Evolutionary conservation across 2,113 vertebrate genomes (phyloP).

Genomic region (Motacilla tschutschensis): DNA sequence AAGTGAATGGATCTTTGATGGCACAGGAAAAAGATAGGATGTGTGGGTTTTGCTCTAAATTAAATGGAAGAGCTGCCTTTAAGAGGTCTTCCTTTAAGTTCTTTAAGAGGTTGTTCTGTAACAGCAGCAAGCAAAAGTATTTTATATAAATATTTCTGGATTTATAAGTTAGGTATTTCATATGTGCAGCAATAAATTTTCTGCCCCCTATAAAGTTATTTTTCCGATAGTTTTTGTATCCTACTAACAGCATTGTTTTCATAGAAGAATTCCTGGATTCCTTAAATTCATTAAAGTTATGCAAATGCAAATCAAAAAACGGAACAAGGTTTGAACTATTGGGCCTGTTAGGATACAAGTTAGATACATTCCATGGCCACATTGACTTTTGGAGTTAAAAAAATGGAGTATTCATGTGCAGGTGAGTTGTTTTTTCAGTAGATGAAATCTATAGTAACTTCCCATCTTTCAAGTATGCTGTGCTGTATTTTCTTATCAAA

Average conservation of each 20-base stretch:
- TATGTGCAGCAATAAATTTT: background rate
- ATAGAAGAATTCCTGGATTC: background rate
- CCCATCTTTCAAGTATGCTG: background rate
- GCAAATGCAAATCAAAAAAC: background rate
- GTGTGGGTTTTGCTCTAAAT: background rate
- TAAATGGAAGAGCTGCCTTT: background rate
- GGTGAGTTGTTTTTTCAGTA: background rate
- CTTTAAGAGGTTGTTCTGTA: background rate
- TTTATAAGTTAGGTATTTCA: background rate
- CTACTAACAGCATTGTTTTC: background rate
- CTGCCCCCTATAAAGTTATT: background rate
- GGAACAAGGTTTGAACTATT: background rate
- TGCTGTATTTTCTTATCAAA: background rate
- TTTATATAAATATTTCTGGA: background rate
- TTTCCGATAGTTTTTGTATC: background rate
- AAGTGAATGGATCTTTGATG: background rate
- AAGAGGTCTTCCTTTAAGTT: background rate
- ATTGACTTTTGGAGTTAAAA: background rate
- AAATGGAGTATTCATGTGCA: accelerated
- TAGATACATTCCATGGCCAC: background rate
- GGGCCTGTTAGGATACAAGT: background rate
- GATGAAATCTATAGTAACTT: background rate
- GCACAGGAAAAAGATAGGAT: background rate
- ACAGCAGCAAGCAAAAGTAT: background rate
- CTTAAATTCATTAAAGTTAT: background rate